Evolutionary conservation across 2,113 vertebrate genomes (phyloP).

Genomic region (Myotis yumanensis): DNA sequence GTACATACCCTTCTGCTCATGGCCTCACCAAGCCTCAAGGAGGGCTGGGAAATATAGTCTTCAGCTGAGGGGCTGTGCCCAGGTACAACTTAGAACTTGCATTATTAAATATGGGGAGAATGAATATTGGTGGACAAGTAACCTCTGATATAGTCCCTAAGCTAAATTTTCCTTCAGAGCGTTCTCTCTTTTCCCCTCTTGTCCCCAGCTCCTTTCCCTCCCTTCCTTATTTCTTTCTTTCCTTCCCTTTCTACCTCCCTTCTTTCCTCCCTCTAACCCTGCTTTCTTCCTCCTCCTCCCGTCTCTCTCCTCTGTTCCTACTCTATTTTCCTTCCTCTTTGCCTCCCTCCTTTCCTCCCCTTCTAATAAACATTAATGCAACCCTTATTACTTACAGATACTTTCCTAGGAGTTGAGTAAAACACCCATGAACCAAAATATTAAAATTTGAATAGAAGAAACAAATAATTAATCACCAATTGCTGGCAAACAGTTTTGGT

Average conservation of each 20-base stretch:
- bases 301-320: neutral
- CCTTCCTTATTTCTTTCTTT: neutral
- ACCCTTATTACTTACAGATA: neutral
- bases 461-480: neutral
- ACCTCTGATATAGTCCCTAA: neutral
- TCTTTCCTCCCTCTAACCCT: neutral
- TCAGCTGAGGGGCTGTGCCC: neutral
- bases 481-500: neutral
- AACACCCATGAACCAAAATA: neutral
- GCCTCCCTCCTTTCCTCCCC: neutral
- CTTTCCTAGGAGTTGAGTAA: neutral
- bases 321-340: neutral
- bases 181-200: neutral
- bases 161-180: neutral
- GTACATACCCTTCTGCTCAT: neutral
- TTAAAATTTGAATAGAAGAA: slow-evolving; percentile 15
- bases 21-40: neutral
- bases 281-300: neutral
- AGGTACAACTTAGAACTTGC: neutral
- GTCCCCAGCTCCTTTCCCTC: neutral
- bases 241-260: neutral
- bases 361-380: neutral
- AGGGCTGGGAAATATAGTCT: slow-evolving; percentile 44
- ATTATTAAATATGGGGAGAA: neutral
- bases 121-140: neutral